Evolutionary conservation across 2,797 vertebrate genomes (phyloP).

Genomic region (Megalops cyprinoides): DNA sequence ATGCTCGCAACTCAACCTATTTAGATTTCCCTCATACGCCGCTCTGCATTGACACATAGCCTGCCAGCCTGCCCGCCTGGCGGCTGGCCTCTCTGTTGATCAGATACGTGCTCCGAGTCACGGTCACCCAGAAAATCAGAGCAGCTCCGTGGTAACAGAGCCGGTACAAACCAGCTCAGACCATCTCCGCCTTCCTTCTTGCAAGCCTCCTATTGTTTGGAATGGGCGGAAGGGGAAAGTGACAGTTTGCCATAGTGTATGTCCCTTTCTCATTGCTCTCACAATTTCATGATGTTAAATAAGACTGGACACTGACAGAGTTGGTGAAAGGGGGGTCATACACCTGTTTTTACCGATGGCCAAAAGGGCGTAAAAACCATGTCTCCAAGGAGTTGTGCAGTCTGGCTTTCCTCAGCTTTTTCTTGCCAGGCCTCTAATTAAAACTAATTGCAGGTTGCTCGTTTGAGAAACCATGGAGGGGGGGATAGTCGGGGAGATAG

Average conservation of each 20-base stretch:
- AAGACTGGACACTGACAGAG: background rate
- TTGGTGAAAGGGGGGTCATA: background rate
- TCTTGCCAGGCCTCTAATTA: slow-evolving; percentile 20
- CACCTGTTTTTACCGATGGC: background rate
- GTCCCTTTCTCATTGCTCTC: too few species aligned
- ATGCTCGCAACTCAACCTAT: too few species aligned
- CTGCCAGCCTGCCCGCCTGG: too few species aligned
- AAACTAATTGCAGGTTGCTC: background rate
- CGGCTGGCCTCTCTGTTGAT: background rate
- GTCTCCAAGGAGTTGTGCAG: background rate
- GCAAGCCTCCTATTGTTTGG: background rate
- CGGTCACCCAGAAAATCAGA: background rate
- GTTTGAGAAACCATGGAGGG: background rate
- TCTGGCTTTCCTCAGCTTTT: slow-evolving; percentile 17
- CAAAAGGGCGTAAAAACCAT: background rate
- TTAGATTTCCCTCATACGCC: background rate
- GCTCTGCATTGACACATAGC: too few species aligned
- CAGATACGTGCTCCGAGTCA: background rate
- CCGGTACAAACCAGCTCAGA: background rate
- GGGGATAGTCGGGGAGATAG: background rate
- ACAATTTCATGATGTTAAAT: too few species aligned
- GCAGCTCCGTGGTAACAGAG: too few species aligned
- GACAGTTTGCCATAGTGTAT: too few species aligned
- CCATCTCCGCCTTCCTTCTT: too few species aligned
- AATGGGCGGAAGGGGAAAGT: background rate